Evolutionary conservation across 30 jellyfish, hydroid and myxozoan species (phyloP).

Genomic region (Haliclystus octoradiatus): DNA sequence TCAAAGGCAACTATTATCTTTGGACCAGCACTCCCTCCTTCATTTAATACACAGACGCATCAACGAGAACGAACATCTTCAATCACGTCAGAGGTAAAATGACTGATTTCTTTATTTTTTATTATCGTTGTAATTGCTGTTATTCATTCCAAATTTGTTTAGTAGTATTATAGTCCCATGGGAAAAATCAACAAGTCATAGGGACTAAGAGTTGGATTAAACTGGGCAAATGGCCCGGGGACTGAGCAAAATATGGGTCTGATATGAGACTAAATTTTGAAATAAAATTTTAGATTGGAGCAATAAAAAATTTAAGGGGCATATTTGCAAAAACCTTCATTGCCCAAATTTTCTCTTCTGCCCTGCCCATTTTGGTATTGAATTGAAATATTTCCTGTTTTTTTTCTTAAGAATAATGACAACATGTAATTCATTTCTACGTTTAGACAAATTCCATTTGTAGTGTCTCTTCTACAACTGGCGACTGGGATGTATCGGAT

Average conservation of each 20-base stretch:
- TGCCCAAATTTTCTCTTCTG: too few relatives aligned
- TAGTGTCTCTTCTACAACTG: conserved; percentile 34
- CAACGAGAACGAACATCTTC: conserved; percentile 55
- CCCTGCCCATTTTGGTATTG: too few relatives aligned
- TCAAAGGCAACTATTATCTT: too few relatives aligned
- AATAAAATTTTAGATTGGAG: too few relatives aligned
- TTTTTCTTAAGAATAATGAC: neutral
- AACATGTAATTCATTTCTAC: neutral
- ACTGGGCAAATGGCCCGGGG: too few relatives aligned
- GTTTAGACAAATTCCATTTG: conserved; percentile 35
- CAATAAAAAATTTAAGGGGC: too few relatives aligned
- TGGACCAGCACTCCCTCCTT: conserved; percentile 53
- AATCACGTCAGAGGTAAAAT: conserved; percentile 40
- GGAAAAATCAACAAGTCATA: too few relatives aligned
- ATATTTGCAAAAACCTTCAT: too few relatives aligned
- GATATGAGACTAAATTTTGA: too few relatives aligned
- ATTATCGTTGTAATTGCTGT: neutral
- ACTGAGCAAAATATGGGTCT: too few relatives aligned
- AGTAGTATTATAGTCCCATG: too few relatives aligned
- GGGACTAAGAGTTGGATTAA: too few relatives aligned
- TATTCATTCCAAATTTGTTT: neutral
- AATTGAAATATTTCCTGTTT: neutral
- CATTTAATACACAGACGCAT: neutral
- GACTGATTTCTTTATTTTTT: neutral
- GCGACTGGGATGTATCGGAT: conserved; percentile 70